A percentile compares a stretch with the other conserved stretches of the same genome.
These are phyloP conservation scores for Nyctereutes procyonoides DNA, from an alignment of 2,113 vertebrate genomes.

Conservation along the genomic window DNA sequence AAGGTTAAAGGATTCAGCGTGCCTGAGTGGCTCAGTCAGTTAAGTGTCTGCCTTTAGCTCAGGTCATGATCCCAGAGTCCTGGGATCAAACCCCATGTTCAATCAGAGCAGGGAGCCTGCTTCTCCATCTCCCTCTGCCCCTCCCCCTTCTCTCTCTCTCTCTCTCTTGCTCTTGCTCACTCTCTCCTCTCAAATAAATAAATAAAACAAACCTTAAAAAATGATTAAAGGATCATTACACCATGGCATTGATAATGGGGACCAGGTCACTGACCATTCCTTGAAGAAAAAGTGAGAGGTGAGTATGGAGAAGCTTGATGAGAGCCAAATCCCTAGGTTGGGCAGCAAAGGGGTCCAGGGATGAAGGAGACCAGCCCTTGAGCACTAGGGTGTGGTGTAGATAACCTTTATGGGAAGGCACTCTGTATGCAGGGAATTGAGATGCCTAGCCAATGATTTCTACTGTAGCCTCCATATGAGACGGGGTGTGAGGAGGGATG, in stretches of 20 bases:
- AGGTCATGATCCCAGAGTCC: too few relatives aligned
- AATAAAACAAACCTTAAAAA: too few relatives aligned
- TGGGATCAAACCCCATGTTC: too few relatives aligned
- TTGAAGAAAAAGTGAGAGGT: not conserved
- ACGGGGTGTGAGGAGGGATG: rapidly evolving
- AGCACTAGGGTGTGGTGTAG: not conserved
- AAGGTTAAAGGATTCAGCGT: not conserved
- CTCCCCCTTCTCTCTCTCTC: too few relatives aligned
- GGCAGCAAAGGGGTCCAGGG: not conserved
- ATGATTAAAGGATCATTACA: not conserved
- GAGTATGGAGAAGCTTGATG: not conserved
- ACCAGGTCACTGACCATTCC: not conserved
- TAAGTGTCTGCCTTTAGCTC: too few relatives aligned
- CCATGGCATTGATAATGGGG: rapidly evolving
- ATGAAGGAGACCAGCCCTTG: not conserved
- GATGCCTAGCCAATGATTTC: too few relatives aligned
- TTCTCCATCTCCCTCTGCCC: too few relatives aligned
- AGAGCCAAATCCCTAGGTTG: not conserved
- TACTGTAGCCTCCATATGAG: not conserved
- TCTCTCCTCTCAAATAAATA: too few relatives aligned
- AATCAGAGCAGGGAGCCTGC: too few relatives aligned
- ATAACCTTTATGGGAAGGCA: not conserved
- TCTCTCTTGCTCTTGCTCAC: too few relatives aligned
- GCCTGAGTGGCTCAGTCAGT: too few relatives aligned
- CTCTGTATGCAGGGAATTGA: not conserved